Percentiles rank a stretch among this genome's conserved stretches.
phyloP scores from a whole-genome alignment of 1,140 invertebrate species.

The Muscidifurax raptorellus region DNA sequence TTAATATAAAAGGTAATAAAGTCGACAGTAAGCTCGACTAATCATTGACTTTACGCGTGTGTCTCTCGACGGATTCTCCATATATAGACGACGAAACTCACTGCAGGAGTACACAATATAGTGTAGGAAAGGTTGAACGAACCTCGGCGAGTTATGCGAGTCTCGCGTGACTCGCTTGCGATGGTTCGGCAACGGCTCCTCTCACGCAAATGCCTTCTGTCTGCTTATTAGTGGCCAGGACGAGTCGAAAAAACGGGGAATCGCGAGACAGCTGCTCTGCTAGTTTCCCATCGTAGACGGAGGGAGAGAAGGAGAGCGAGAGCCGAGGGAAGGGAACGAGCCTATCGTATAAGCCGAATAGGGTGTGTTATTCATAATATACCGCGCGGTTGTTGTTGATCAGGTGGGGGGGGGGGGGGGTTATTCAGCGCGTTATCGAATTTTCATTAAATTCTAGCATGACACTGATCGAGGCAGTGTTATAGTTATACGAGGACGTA shows the following conservation, averaged over 20 bases:
- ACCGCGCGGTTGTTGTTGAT: background rate
- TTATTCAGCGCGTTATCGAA: background rate
- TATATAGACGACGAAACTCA: too few species aligned
- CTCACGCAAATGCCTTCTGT: constrained; percentile 31
- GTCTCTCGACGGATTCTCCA: too few species aligned
- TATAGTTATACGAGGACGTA: background rate
- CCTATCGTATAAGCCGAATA: background rate
- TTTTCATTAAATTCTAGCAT: background rate
- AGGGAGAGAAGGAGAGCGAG: too few species aligned
- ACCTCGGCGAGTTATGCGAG: constrained; percentile 8
- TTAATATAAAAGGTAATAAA: too few species aligned
- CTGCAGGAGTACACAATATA: too few species aligned
- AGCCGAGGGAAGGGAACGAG: background rate
- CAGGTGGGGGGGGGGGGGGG: background rate
- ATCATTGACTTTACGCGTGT: too few species aligned
- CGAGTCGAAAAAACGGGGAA: background rate
- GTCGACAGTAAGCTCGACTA: too few species aligned
- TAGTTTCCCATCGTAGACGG: background rate
- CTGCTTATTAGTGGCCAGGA: constrained; percentile 15
- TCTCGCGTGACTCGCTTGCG: constrained; percentile 23
- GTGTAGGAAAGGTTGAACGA: constrained; percentile 32
- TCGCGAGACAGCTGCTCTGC: background rate
- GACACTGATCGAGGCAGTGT: background rate
- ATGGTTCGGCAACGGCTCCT: background rate
- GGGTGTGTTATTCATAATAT: background rate